Evolutionary conservation across 2,888 invertebrate species (phyloP).

Genomic region (Heliconius cydno): DNA sequence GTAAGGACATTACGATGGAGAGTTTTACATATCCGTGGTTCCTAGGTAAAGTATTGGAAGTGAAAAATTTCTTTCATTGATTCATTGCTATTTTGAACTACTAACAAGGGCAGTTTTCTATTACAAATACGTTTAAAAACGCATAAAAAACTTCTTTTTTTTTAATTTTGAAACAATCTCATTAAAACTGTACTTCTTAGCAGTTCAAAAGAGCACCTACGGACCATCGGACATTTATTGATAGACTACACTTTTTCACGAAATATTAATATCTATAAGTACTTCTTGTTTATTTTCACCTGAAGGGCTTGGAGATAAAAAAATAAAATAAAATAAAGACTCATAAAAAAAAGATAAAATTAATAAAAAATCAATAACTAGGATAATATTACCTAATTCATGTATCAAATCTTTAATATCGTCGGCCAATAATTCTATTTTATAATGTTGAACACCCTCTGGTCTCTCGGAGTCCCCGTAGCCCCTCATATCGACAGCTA

Average conservation of each 20-base stretch:
- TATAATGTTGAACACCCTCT: conserved; percentile 74
- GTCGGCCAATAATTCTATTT: conserved; percentile 77
- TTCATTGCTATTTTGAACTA: too few relatives aligned
- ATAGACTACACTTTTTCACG: background rate
- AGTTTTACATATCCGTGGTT: background rate
- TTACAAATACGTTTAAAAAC: too few relatives aligned
- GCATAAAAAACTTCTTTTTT: too few relatives aligned
- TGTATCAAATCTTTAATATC: conserved; percentile 85
- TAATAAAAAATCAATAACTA: background rate
- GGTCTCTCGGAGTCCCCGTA: conserved; percentile 88
- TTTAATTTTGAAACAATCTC: too few relatives aligned
- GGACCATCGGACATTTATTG: background rate
- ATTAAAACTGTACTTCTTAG: too few relatives aligned
- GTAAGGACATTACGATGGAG: background rate
- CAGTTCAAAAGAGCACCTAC: too few relatives aligned
- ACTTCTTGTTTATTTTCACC: background rate
- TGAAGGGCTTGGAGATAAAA: too few relatives aligned
- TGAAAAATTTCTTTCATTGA: too few relatives aligned
- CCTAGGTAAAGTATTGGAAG: too few relatives aligned
- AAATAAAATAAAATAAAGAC: too few relatives aligned
- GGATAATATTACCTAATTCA: conserved; percentile 71
- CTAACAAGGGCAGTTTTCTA: too few relatives aligned
- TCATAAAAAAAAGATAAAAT: background rate
- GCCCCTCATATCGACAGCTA: conserved; percentile 88
- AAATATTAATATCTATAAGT: background rate